A percentile compares a stretch with the other conserved stretches of the same genome.
Evolutionary conservation across 2,113 vertebrate species (phyloP).

Genomic region (Tamias sibiricus): DNA sequence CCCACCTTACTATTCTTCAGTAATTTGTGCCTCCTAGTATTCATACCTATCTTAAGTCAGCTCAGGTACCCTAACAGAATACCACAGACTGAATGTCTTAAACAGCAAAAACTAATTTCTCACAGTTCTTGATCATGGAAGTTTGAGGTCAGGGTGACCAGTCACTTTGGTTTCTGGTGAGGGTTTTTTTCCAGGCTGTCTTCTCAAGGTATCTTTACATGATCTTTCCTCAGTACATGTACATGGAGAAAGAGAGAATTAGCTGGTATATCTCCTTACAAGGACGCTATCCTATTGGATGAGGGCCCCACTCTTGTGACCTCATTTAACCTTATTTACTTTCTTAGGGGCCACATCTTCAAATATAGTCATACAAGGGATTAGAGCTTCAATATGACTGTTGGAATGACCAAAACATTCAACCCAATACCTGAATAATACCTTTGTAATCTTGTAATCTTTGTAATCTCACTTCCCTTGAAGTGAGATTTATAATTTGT

Average conservation of each 20-base stretch:
- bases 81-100: background rate
- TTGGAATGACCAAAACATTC: background rate
- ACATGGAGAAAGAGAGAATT: background rate
- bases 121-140: background rate
- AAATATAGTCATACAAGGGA: background rate
- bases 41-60: background rate
- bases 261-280: background rate
- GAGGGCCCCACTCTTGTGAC: background rate
- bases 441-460: background rate
- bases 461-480: background rate
- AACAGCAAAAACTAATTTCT: background rate
- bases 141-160: background rate
- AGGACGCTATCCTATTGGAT: background rate
- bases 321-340: background rate
- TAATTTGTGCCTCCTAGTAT: background rate
- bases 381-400: background rate
- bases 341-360: background rate
- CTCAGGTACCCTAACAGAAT: background rate
- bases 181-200: background rate
- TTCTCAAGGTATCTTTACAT: background rate
- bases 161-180: background rate
- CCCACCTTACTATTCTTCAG: background rate
- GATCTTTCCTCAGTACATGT: background rate
- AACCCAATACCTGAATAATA: background rate
- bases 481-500: background rate